phyloP scores from a whole-genome alignment of 2,888 invertebrate species.

The Acronicta aceris region DNA sequence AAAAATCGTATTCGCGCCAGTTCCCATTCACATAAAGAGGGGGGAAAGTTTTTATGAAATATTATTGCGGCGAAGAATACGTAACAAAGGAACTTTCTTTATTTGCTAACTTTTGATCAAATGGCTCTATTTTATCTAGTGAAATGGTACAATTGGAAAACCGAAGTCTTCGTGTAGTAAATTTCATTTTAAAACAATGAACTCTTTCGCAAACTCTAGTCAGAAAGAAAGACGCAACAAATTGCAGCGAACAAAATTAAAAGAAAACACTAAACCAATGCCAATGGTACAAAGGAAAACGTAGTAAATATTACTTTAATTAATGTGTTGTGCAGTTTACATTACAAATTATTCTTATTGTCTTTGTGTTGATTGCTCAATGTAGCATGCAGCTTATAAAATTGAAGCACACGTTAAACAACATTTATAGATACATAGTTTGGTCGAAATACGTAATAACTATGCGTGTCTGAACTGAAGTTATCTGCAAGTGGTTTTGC shows the following conservation, averaged over 20 bases:
- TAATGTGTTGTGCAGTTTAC: constrained; percentile 1
- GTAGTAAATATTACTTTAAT: background rate
- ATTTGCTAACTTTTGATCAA: constrained; percentile 30
- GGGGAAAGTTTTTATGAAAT: constrained; percentile 40
- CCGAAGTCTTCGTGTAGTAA: background rate
- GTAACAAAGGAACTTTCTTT: constrained; percentile 36
- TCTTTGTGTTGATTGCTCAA: background rate
- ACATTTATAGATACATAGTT: no score
- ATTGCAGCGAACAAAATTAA: constrained; percentile 1
- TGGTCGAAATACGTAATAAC: no score
- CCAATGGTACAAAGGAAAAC: background rate
- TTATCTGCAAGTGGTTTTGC: no score
- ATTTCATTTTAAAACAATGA: background rate
- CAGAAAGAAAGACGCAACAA: background rate
- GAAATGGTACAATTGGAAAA: background rate
- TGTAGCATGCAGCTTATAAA: background rate
- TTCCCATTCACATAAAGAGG: constrained; percentile 20
- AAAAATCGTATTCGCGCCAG: constrained; percentile 3
- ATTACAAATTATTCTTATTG: background rate
- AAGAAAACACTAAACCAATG: background rate
- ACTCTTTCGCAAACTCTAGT: background rate
- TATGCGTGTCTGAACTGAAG: no score
- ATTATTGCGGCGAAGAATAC: constrained; percentile 39
- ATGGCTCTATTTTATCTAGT: constrained; percentile 12
- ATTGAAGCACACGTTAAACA: background rate